phyloP scores from a whole-genome alignment of 2,797 vertebrate species.

The Valencia hispanica region DNA sequence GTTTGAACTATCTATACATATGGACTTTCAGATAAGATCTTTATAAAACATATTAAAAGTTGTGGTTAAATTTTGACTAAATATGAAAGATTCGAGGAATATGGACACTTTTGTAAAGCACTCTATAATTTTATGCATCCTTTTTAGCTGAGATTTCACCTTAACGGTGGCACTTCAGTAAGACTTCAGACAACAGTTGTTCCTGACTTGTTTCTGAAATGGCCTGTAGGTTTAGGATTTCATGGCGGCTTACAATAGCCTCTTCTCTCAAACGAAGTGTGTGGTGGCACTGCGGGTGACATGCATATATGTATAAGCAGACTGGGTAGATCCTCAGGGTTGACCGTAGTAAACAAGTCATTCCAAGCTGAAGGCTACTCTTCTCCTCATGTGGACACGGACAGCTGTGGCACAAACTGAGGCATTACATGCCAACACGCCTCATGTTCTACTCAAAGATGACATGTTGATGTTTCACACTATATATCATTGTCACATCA shows the following conservation, averaged over 20 bases:
- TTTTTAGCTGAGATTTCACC: background rate
- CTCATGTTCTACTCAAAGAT: slow-evolving; percentile 63
- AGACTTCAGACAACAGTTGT: background rate
- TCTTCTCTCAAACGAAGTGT: slow-evolving; percentile 16
- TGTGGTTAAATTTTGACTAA: background rate
- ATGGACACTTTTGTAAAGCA: background rate
- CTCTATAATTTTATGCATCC: background rate
- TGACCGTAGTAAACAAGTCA: slow-evolving; percentile 62
- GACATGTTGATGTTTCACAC: slow-evolving; percentile 65
- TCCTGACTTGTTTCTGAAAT: background rate
- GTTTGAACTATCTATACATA: background rate
- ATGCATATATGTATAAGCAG: slow-evolving; percentile 51
- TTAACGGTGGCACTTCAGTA: background rate
- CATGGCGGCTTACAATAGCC: slow-evolving; percentile 13
- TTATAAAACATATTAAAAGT: background rate
- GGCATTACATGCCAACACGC: slow-evolving; percentile 56
- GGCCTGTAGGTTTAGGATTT: slow-evolving; percentile 14
- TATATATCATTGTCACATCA: slow-evolving; percentile 72
- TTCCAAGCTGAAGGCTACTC: slow-evolving; percentile 45
- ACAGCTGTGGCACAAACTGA: slow-evolving; percentile 65
- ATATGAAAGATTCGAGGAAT: background rate
- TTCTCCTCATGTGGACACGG: slow-evolving; percentile 43
- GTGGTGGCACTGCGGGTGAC: background rate
- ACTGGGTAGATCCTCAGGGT: slow-evolving; percentile 33
- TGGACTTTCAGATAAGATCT: background rate